A percentile compares a stretch with the other conserved stretches of the same genome.
These are phyloP conservation scores for Amphimedon queenslandica DNA, from an alignment of 37 sponge, comb jelly and placozoan genomes.

Conservation along the genomic window DNA sequence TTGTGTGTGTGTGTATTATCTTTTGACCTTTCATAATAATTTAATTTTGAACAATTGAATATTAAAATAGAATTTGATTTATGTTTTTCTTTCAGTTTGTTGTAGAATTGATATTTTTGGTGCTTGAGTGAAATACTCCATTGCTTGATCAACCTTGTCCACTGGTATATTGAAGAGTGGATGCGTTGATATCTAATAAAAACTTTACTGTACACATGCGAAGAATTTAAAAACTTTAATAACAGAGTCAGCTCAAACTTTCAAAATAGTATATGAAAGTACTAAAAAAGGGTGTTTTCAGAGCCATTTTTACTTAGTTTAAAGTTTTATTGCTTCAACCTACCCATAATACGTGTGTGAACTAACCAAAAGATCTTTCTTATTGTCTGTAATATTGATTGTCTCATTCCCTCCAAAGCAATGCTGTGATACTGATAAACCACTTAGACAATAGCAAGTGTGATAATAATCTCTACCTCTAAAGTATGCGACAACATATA, in stretches of 20 bases:
- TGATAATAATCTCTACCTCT: slow-evolving; percentile 84
- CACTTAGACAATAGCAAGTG: slow-evolving; percentile 96
- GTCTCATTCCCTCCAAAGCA: slow-evolving; percentile 25
- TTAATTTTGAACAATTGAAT: too few species aligned
- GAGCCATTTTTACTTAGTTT: too few species aligned
- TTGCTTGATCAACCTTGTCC: slow-evolving; percentile 49
- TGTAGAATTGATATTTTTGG: background rate
- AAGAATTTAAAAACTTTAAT: too few species aligned
- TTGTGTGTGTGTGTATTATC: too few species aligned
- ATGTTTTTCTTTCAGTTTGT: too few species aligned
- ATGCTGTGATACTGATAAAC: slow-evolving; percentile 87
- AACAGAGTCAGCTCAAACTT: too few species aligned
- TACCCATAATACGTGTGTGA: background rate
- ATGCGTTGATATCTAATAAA: slow-evolving; percentile 76
- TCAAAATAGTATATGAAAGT: too few species aligned
- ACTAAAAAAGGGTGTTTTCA: background rate
- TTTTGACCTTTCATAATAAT: too few species aligned
- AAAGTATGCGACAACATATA: too few species aligned
- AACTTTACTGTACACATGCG: too few species aligned
- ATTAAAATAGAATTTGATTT: too few species aligned
- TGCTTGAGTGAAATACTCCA: slow-evolving; percentile 23
- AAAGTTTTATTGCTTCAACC: too few species aligned
- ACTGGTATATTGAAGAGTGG: slow-evolving; percentile 77
- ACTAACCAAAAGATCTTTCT: slow-evolving; percentile 30
- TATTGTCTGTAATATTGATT: slow-evolving; percentile 18